Conservation (phyloP, 2,888 invertebrate species). For the Drymonia ruficornis region DNA sequence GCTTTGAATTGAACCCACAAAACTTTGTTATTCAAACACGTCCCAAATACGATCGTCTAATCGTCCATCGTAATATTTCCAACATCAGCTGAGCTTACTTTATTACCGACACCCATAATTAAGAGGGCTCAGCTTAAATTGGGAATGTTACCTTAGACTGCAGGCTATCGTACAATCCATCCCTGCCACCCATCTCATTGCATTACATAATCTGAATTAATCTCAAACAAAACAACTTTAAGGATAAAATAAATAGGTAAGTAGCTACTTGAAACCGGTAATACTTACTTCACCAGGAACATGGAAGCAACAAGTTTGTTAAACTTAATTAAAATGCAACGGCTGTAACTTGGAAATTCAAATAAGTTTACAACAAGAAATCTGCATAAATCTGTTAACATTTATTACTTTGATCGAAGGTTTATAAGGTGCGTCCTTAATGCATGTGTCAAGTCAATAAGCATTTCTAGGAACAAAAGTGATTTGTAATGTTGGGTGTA, state of each 20-base stretch:
- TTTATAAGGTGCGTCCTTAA: constrained; percentile 6
- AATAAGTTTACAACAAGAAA: constrained; percentile 36
- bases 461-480: too few relatives aligned
- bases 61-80: too few relatives aligned
- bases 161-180: neutral
- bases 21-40: too few relatives aligned
- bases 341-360: constrained; percentile 37
- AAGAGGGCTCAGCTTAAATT: too few relatives aligned
- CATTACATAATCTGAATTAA: neutral
- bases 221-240: neutral
- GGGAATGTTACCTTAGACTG: too few relatives aligned
- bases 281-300: constrained; percentile 21
- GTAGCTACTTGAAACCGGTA: constrained; percentile 3
- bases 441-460: neutral
- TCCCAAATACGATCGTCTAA: too few relatives aligned
- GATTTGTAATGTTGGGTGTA: too few relatives aligned
- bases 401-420: constrained; percentile 19
- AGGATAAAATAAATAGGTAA: constrained; percentile 19
- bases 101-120: too few relatives aligned
- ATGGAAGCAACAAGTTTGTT: constrained; percentile 42
- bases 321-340: constrained; percentile 42
- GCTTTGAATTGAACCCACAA: too few relatives aligned
- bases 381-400: constrained; percentile 38
- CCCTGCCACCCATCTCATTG: neutral
- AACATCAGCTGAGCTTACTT: too few relatives aligned